A percentile compares a stretch with the other conserved stretches of the same genome.
These are phyloP conservation scores for Albula glossodonta DNA, from an alignment of 2,113 vertebrate genomes.

Conservation along the genomic window DNA sequence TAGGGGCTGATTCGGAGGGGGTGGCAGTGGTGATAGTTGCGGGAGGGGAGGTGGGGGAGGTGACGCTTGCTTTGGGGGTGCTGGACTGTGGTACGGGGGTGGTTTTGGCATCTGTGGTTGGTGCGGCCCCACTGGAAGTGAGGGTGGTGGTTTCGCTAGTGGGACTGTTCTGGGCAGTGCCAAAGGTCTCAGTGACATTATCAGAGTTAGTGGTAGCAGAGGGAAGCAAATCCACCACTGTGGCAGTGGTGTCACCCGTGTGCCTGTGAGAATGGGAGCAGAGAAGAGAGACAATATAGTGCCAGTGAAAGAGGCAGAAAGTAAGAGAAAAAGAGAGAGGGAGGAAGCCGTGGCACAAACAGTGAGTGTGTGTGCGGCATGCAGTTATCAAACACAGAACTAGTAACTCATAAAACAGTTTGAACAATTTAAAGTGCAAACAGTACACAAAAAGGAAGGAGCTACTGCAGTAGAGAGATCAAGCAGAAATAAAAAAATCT, in stretches of 20 bases:
- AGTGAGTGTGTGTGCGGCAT: constrained; percentile 18
- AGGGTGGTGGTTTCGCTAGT: constrained; percentile 88
- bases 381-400: constrained; percentile 13
- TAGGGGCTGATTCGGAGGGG: constrained; percentile 57
- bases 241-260: constrained; percentile 81
- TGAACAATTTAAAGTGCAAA: not conserved
- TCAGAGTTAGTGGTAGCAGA: constrained; percentile 93
- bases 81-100: constrained; percentile 42
- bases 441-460: not conserved
- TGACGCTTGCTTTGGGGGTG: constrained; percentile 38
- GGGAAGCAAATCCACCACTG: constrained; percentile 87
- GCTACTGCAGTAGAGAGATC: not conserved
- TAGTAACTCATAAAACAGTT: not conserved
- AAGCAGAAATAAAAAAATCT: not conserved
- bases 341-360: not conserved
- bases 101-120: constrained; percentile 53
- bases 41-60: constrained; percentile 35
- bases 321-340: constrained; percentile 11
- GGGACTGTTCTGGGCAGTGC: constrained; percentile 88
- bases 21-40: constrained; percentile 23
- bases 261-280: constrained; percentile 79
- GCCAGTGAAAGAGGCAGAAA: constrained; percentile 12
- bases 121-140: constrained; percentile 77
- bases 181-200: constrained; percentile 85
- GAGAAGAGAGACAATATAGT: constrained; percentile 17